These are phyloP conservation scores for Onthophagus taurus DNA, from an alignment of 1,140 invertebrate species.

Conservation along the genomic window DNA sequence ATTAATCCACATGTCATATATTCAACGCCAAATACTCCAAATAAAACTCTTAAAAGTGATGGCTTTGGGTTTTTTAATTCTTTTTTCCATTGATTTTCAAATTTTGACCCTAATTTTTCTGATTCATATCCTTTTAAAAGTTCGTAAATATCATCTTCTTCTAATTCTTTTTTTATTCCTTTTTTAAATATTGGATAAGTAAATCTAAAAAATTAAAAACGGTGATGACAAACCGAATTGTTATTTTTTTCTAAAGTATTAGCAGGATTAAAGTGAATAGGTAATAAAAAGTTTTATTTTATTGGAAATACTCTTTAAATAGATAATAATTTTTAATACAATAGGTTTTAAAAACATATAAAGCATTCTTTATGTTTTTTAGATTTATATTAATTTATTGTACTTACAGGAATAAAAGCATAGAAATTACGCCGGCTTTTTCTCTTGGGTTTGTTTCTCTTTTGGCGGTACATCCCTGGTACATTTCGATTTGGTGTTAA, in stretches of 20 bases:
- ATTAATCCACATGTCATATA: conserved; percentile 10
- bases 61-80: conserved; percentile 35
- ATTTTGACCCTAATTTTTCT: conserved; percentile 20
- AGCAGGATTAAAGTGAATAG: too few relatives aligned
- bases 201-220: conserved; percentile 21
- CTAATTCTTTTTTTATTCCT: conserved; percentile 20
- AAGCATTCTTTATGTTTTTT: too few relatives aligned
- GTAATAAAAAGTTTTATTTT: too few relatives aligned
- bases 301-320: too few relatives aligned
- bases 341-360: too few relatives aligned
- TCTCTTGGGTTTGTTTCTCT: conserved; percentile 12
- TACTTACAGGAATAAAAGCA: conserved; percentile 13
- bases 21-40: conserved; percentile 6
- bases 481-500: conserved; percentile 5
- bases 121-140: conserved; percentile 22
- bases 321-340: too few relatives aligned
- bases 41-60: conserved; percentile 43
- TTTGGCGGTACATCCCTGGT: not conserved
- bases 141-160: conserved; percentile 38
- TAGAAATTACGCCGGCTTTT: conserved; percentile 5
- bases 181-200: conserved; percentile 24
- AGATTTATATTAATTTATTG: too few relatives aligned
- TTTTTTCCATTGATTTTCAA: conserved; percentile 28
- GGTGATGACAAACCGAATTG: too few relatives aligned
- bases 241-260: too few relatives aligned